phyloP scores from a whole-genome alignment of 1,140 invertebrate species.

The Paramacrobiotus metropolitanus region DNA sequence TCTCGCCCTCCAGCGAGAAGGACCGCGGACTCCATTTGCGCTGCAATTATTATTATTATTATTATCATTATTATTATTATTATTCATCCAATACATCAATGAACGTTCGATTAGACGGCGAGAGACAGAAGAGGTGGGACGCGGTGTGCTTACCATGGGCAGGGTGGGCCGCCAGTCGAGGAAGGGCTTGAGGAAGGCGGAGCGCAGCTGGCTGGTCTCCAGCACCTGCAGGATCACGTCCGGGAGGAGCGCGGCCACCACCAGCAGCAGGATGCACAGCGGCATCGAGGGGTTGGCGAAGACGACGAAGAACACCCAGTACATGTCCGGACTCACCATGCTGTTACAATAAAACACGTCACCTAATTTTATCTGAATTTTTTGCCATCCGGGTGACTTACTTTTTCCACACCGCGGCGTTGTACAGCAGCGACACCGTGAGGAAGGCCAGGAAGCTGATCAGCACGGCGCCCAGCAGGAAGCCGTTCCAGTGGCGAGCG shows the following conservation, averaged over 20 bases:
- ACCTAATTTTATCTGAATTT: too few species aligned
- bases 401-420: conserved; percentile 19
- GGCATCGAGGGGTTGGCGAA: conserved; percentile 32
- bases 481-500: conserved; percentile 35
- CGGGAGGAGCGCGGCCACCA: conserved; percentile 33
- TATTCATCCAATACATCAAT: too few species aligned
- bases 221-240: conserved; percentile 24
- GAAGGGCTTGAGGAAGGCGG: neutral
- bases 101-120: too few species aligned
- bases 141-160: too few species aligned
- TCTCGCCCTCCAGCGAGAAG: too few species aligned
- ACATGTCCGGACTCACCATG: conserved; percentile 32
- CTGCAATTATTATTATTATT: too few species aligned
- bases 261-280: conserved; percentile 30
- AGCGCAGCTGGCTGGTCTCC: neutral
- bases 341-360: too few species aligned
- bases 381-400: too few species aligned
- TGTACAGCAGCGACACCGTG: conserved; percentile 31
- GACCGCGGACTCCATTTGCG: too few species aligned
- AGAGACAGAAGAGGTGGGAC: too few species aligned
- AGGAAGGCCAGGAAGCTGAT: conserved; percentile 35
- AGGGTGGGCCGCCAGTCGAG: conserved; percentile 27
- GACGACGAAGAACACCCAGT: conserved; percentile 34
- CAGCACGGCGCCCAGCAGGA: conserved; percentile 31
- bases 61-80: too few species aligned